Conservation (phyloP, 2,888 invertebrate species). For the Zaprionus lineosus region DNA sequence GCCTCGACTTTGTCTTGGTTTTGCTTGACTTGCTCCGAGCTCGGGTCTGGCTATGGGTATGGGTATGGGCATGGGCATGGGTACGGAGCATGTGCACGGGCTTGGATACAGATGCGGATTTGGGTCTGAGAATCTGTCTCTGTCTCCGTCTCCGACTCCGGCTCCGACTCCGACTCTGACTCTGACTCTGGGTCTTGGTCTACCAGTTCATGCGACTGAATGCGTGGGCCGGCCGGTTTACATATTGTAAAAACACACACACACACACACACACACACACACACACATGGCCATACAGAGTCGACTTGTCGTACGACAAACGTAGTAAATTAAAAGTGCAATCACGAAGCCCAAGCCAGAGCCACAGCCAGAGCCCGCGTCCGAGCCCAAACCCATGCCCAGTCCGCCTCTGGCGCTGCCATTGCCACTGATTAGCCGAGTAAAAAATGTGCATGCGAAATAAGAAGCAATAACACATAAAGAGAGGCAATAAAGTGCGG, state of each 20-base stretch:
- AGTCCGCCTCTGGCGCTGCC: constrained; percentile 56
- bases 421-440: constrained; percentile 71
- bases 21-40: constrained; percentile 5
- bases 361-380: too few relatives aligned
- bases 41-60: constrained; percentile 7
- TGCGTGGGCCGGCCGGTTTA: constrained; percentile 77
- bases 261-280: constrained; percentile 7
- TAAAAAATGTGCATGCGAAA: constrained; percentile 53
- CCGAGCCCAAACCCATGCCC: too few relatives aligned
- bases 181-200: constrained; percentile 11
- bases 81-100: too few relatives aligned
- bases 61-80: constrained; percentile 11
- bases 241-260: constrained; percentile 7
- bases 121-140: too few relatives aligned
- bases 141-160: too few relatives aligned
- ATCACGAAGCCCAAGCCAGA: constrained; percentile 71
- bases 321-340: constrained; percentile 75
- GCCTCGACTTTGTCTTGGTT: constrained; percentile 32
- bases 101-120: too few relatives aligned
- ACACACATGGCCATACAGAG: constrained; percentile 2
- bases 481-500: too few relatives aligned
- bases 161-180: too few relatives aligned
- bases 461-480: too few relatives aligned
- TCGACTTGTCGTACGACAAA: constrained; percentile 43
- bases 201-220: constrained; percentile 53